A percentile compares a stretch with the other conserved stretches of the same genome.
These are phyloP conservation scores for Cynoglossus semilaevis DNA, from an alignment of 2,113 vertebrate species.

Conservation along the genomic window DNA sequence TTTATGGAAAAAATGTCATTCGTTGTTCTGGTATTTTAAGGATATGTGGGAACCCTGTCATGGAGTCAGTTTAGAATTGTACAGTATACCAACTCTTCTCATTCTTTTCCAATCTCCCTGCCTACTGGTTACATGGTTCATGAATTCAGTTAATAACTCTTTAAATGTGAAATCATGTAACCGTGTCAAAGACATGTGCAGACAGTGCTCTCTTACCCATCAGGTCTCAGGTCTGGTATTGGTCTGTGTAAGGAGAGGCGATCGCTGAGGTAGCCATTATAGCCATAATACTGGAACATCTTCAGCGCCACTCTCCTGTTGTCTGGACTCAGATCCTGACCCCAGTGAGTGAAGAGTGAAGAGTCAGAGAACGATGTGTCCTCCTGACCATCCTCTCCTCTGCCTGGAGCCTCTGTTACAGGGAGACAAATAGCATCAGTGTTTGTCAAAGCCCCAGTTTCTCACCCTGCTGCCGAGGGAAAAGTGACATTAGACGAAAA, in stretches of 20 bases:
- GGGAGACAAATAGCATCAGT: conserved; percentile 51
- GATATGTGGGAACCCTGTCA: no score
- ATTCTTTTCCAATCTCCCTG: no score
- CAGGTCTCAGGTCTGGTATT: conserved; percentile 90
- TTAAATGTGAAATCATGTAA: no score
- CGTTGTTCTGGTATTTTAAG: no score
- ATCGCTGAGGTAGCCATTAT: conserved; percentile 97
- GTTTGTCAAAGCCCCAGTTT: conserved; percentile 26
- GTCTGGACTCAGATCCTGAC: conserved; percentile 89
- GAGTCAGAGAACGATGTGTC: conserved; percentile 88
- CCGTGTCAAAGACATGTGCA: no score
- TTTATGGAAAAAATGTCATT: no score
- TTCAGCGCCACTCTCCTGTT: conserved; percentile 86
- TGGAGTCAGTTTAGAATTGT: no score
- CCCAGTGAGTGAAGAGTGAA: conserved; percentile 94
- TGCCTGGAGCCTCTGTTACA: conserved; percentile 84
- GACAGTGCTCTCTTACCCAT: conserved; percentile 78
- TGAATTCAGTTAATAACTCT: no score
- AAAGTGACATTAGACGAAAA: conserved; percentile 38
- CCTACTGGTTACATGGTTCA: no score
- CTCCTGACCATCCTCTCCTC: conserved; percentile 76
- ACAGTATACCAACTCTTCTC: no score
- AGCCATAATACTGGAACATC: conserved; percentile 97
- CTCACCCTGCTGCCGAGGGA: background rate
- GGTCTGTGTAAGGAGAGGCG: conserved; percentile 87